These are phyloP conservation scores for Drosophila borborema DNA, from an alignment of 2,888 invertebrate species.

Conservation along the genomic window DNA sequence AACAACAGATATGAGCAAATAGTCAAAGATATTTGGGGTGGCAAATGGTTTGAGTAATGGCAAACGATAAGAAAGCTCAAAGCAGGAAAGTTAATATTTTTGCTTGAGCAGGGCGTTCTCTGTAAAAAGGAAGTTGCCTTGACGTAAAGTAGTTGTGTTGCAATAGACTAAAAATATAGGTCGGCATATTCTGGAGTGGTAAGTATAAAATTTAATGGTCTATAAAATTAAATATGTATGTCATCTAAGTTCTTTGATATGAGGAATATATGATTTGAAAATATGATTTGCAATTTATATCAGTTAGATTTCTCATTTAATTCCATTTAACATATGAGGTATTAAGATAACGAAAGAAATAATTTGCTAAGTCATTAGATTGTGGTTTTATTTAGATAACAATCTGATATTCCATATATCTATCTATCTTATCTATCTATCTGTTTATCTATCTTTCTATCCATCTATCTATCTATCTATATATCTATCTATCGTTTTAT, in stretches of 20 bases:
- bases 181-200: neutral
- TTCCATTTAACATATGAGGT: too few species aligned
- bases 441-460: neutral
- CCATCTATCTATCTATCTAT: neutral
- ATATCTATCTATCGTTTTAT: neutral
- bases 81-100: constrained; percentile 26
- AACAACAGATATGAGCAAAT: constrained; percentile 54
- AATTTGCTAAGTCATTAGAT: too few species aligned
- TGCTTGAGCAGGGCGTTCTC: neutral
- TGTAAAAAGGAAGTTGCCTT: neutral
- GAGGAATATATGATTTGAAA: too few species aligned
- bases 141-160: neutral
- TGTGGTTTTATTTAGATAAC: too few species aligned
- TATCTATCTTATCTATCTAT: neutral
- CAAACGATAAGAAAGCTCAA: constrained; percentile 50
- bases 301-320: too few species aligned
- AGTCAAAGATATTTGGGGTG: constrained; percentile 19
- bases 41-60: constrained; percentile 49
- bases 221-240: neutral
- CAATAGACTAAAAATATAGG: neutral
- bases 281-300: too few species aligned
- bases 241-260: neutral
- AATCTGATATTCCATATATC: too few species aligned
- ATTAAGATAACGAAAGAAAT: too few species aligned
- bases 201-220: neutral